Percentiles rank a stretch among this genome's conserved stretches.
Evolutionary conservation across 2,113 vertebrate genomes (phyloP).

Genomic region (Condylura cristata): DNA sequence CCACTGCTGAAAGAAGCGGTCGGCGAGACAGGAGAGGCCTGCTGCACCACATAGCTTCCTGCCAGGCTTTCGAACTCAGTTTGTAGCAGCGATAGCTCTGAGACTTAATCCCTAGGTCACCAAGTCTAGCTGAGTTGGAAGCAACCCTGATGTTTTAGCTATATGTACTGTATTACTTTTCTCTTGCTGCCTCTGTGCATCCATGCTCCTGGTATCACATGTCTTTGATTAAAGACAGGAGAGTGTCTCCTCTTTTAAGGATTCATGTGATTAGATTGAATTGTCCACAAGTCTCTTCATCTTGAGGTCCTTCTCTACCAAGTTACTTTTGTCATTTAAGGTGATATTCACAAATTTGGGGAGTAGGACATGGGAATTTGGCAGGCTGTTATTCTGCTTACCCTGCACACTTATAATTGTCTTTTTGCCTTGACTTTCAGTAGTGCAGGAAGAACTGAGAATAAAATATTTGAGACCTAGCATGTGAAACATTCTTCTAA

Average conservation of each 20-base stretch:
- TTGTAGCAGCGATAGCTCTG: no score
- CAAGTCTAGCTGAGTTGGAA: not conserved
- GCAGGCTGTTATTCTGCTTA: not conserved
- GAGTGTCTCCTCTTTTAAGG: not conserved
- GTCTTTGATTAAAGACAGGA: not conserved
- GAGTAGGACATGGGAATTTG: not conserved
- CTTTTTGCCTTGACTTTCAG: constrained; percentile 20
- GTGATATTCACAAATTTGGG: not conserved
- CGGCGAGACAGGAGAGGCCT: no score
- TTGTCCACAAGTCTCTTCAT: not conserved
- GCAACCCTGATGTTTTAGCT: not conserved
- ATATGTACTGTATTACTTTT: not conserved
- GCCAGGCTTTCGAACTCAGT: no score
- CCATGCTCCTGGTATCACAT: not conserved
- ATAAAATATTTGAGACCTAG: not conserved
- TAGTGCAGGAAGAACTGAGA: not conserved
- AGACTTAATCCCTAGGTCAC: no score
- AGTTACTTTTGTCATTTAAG: not conserved
- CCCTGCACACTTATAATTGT: not conserved
- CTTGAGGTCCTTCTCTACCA: not conserved
- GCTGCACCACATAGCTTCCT: no score
- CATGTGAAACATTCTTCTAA: not conserved
- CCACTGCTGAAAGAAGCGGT: no score
- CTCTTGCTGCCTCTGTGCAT: rapidly evolving
- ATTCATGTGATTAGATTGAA: not conserved